phyloP scores from a whole-genome alignment of 2,888 invertebrate species.

The Tetanocera ferruginea region DNA sequence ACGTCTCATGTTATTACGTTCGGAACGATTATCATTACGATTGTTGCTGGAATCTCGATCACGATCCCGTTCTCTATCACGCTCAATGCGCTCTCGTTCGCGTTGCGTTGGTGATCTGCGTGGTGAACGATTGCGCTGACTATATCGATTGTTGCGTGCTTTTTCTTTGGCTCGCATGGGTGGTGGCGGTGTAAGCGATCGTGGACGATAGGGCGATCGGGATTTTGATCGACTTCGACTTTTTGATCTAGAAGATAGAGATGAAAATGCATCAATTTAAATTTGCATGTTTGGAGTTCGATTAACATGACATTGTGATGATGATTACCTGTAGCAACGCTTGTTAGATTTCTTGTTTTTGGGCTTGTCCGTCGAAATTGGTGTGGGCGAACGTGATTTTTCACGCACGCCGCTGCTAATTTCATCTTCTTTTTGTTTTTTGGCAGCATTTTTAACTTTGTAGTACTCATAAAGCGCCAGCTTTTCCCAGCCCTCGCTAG shows the following conservation, averaged over 20 bases:
- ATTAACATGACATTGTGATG: too few species aligned
- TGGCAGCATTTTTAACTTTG: slow-evolving; percentile 93
- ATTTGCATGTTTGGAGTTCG: too few species aligned
- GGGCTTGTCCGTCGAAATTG: slow-evolving; percentile 78
- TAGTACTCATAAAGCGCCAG: slow-evolving; percentile 97
- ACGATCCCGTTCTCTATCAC: slow-evolving; percentile 55
- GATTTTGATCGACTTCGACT: slow-evolving; percentile 73
- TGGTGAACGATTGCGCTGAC: slow-evolving; percentile 67
- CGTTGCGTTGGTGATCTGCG: slow-evolving; percentile 68
- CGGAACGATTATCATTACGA: slow-evolving; percentile 56
- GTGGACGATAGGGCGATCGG: slow-evolving; percentile 69
- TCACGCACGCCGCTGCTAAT: slow-evolving; percentile 79
- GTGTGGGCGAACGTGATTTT: slow-evolving; percentile 84
- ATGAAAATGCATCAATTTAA: neutral
- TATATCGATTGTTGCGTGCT: slow-evolving; percentile 62
- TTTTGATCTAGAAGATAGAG: slow-evolving; percentile 65
- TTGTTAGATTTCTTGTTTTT: slow-evolving; percentile 72
- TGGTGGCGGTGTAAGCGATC: slow-evolving; percentile 68
- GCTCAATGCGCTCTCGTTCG: slow-evolving; percentile 52
- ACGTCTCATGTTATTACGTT: slow-evolving; percentile 66
- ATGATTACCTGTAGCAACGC: slow-evolving; percentile 77
- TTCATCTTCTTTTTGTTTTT: slow-evolving; percentile 89
- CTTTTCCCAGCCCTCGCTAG: slow-evolving; percentile 98
- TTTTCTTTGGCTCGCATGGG: slow-evolving; percentile 39
- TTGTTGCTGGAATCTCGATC: slow-evolving; percentile 69